Evolutionary conservation across 2,888 invertebrate species (phyloP).

Genomic region (Corythucha ciliata): DNA sequence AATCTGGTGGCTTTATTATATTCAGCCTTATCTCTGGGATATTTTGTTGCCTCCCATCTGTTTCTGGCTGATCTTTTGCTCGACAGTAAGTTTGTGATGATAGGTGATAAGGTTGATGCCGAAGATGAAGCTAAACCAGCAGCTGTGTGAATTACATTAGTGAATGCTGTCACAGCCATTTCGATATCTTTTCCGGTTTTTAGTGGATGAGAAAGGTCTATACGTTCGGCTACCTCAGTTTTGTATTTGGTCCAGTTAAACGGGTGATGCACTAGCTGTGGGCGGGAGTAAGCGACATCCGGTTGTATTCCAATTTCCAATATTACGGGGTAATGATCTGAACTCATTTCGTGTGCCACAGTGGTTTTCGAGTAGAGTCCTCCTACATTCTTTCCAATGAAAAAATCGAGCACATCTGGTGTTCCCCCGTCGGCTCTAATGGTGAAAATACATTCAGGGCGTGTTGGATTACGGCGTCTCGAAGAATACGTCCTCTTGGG

Average conservation of each 20-base stretch:
- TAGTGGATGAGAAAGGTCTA: slow-evolving; percentile 2
- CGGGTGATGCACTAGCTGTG: slow-evolving; percentile 9
- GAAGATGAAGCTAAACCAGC: slow-evolving; percentile 5
- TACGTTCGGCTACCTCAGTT: background rate
- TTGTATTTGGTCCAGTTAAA: slow-evolving; percentile 10
- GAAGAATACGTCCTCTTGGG: background rate
- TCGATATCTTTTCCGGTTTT: slow-evolving; percentile 11
- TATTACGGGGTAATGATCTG: slow-evolving; percentile 7
- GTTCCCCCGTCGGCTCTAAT: slow-evolving; percentile 12
- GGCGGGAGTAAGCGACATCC: background rate
- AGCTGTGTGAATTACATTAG: slow-evolving; percentile 8
- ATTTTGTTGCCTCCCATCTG: slow-evolving; percentile 5
- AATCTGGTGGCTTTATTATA: slow-evolving; percentile 1
- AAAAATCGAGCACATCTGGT: slow-evolving; percentile 11
- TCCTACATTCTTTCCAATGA: slow-evolving; percentile 1
- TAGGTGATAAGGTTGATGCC: background rate
- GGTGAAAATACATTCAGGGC: slow-evolving; percentile 13
- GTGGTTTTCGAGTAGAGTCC: background rate
- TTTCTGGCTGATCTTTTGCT: background rate
- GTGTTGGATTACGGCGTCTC: slow-evolving; percentile 1
- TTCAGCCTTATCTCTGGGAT: background rate
- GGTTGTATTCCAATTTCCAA: background rate
- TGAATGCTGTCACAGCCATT: slow-evolving; percentile 6
- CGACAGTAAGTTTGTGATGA: background rate
- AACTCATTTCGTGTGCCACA: slow-evolving; percentile 9